These are phyloP conservation scores for Mamestra configurata DNA, from an alignment of 1,140 invertebrate species.

Conservation along the genomic window DNA sequence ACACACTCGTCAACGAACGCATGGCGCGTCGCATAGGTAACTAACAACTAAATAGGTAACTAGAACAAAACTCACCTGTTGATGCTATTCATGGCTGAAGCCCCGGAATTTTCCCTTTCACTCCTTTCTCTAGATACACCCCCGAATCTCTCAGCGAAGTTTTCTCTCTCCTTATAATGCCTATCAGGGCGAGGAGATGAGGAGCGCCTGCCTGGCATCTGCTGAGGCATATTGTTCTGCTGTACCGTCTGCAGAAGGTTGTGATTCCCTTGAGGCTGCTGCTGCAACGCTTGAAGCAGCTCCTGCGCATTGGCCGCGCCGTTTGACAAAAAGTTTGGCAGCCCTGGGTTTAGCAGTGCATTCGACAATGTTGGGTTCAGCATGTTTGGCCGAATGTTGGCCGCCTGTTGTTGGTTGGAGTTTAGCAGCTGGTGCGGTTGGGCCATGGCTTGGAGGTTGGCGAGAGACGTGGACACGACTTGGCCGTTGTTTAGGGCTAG, in stretches of 20 bases:
- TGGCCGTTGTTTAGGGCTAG: constrained; percentile 93
- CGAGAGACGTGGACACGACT: constrained; percentile 94
- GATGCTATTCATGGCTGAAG: constrained; percentile 83
- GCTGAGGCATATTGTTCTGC: constrained; percentile 82
- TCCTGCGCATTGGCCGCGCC: constrained; percentile 90
- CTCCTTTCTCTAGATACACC: constrained; percentile 82
- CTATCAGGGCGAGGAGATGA: constrained; percentile 82
- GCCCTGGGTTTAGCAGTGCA: constrained; percentile 89
- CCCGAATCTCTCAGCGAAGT: constrained; percentile 75
- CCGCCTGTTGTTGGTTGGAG: constrained; percentile 77
- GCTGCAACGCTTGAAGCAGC: constrained; percentile 89
- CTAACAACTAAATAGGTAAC: constrained; percentile 32
- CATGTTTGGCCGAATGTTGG: constrained; percentile 89
- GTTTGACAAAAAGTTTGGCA: constrained; percentile 91
- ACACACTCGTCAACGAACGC: constrained; percentile 9
- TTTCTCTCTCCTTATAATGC: constrained; percentile 87
- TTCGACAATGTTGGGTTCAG: constrained; percentile 86
- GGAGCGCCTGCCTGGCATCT: constrained; percentile 79
- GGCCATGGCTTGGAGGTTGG: constrained; percentile 93
- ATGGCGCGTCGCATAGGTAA: background rate
- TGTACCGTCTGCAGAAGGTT: constrained; percentile 84
- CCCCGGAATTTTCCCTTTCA: constrained; percentile 80
- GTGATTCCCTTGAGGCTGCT: constrained; percentile 81
- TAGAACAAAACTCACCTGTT: constrained; percentile 80
- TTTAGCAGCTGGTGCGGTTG: constrained; percentile 90